Base-by-base conservation (phyloP, 2,888 invertebrate genomes). In the Xylota sylvarum region DNA sequence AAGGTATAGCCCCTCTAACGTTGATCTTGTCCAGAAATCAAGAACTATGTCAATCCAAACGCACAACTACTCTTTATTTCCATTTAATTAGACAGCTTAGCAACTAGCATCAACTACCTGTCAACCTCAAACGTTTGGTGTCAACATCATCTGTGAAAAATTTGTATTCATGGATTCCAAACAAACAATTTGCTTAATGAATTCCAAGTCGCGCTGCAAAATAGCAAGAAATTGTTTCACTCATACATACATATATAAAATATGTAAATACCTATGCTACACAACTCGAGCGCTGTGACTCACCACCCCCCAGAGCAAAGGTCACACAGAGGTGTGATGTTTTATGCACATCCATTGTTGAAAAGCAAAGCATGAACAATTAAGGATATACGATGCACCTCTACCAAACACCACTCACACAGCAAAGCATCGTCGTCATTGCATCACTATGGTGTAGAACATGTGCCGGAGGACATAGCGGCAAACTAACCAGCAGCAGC, bases 261-360 rank as follows among this genome's bases (percentile, higher is more conserved):
- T 72, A 82, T 72, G 46, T 72, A 58, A 67, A 73, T 67, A 67
- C 23, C 6, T 50, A 35, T 43, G 40, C 23, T 70, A 46, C 4
- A 23, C n/a, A 35, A 2, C 4, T 12, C 12, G 10, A 10, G 0
- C n/a, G 32, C 37, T 4, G 32, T 60, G 48, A 7, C 10, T 27
- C 40, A 48, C 48, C 50, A 40, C 14, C 27, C 50, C 50, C 14
- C 27, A 40, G 58, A 58, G 50, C 23, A 74, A 74, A 79, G 79
- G 74, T 84, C 79, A 74, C 64, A 74, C 35, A 35, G 40, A 85
- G 85, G 76, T 76, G 80, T 65, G 56, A 74, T 76, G 60, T 72
- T 70, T 72, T 85, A 76, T 76, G 58, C 32, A 40, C 85, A 35
- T 65, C 69, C 74, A 60, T 76, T 80, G 80, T 72, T 80, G 50